A percentile compares a stretch with the other conserved stretches of the same genome.
Conservation (phyloP, 2,797 vertebrate genomes). For the Micromesistius poutassou region DNA sequence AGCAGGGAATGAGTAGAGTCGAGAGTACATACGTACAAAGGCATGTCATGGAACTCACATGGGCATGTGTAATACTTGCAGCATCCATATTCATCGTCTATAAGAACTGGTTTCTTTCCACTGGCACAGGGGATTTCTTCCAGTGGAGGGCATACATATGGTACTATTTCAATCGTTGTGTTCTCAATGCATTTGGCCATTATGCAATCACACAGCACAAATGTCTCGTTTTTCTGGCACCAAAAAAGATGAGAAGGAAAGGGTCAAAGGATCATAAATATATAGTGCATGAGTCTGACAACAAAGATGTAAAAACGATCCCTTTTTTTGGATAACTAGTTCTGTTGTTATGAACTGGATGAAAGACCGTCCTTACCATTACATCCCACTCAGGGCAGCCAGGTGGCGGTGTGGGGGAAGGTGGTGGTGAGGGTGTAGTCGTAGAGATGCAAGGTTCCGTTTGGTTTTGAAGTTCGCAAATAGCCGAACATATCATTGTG, state of each 20-base stretch:
- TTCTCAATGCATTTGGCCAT: constrained; percentile 74
- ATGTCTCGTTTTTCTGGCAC: constrained; percentile 70
- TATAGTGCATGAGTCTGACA: not conserved
- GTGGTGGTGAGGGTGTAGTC: not conserved
- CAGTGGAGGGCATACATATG: constrained; percentile 72
- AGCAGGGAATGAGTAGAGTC: not conserved
- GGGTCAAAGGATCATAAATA: not conserved
- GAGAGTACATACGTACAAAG: not conserved
- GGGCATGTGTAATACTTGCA: constrained; percentile 85
- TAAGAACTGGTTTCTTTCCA: constrained; percentile 73
- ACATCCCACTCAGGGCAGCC: constrained; percentile 66
- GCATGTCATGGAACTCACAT: constrained; percentile 75
- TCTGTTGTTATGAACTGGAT: not conserved
- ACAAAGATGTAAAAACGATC: not conserved
- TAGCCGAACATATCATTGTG: constrained; percentile 62
- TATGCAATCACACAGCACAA: constrained; percentile 69
- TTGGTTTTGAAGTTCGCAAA: constrained; percentile 58
- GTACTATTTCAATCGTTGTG: constrained; percentile 69
- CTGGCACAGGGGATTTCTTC: constrained; percentile 81
- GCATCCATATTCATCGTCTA: constrained; percentile 74
- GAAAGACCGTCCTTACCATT: constrained; percentile 51
- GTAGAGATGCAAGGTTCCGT: constrained; percentile 30
- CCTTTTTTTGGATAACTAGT: not conserved
- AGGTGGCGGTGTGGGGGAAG: not conserved
- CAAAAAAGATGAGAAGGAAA: not conserved